Evolutionary conservation across 2,797 vertebrate species (phyloP).

Genomic region (Myotis pilosus): DNA sequence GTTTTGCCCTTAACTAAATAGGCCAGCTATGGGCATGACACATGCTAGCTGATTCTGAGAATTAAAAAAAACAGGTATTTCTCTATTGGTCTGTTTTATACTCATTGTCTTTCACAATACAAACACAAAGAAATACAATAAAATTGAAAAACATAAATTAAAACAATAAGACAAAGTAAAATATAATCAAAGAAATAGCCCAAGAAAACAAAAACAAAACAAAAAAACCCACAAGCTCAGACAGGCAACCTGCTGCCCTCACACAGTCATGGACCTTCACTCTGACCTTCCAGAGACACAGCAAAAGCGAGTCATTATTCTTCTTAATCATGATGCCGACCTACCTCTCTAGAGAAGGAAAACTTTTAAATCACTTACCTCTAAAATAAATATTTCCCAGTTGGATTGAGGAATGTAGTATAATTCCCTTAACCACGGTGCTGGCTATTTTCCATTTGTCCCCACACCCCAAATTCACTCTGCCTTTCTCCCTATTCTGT

Average conservation of each 20-base stretch:
- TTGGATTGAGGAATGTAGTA: not conserved
- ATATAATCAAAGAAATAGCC: not conserved
- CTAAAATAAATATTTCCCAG: constrained; percentile 25
- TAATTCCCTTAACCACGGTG: not conserved
- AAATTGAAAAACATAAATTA: constrained; percentile 42
- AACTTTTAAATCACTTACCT: not conserved
- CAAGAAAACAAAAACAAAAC: not conserved
- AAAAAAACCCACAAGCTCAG: not conserved
- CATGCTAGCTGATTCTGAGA: not conserved
- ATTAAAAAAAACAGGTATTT: not conserved
- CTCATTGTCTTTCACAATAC: not conserved
- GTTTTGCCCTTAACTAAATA: constrained; percentile 32
- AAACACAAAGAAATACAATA: constrained; percentile 24
- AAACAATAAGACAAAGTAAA: constrained; percentile 18
- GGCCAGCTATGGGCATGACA: not conserved
- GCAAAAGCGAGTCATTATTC: not conserved
- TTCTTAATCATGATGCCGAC: not conserved
- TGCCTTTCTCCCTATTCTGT: not conserved
- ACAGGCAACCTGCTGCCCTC: not conserved
- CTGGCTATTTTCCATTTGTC: not conserved
- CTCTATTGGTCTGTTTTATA: not conserved
- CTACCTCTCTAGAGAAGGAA: not conserved
- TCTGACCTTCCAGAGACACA: not conserved
- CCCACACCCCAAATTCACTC: not conserved
- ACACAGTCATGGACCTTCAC: not conserved